Base-by-base conservation (phyloP, 2,888 invertebrate species). In the Apamea sordens region DNA sequence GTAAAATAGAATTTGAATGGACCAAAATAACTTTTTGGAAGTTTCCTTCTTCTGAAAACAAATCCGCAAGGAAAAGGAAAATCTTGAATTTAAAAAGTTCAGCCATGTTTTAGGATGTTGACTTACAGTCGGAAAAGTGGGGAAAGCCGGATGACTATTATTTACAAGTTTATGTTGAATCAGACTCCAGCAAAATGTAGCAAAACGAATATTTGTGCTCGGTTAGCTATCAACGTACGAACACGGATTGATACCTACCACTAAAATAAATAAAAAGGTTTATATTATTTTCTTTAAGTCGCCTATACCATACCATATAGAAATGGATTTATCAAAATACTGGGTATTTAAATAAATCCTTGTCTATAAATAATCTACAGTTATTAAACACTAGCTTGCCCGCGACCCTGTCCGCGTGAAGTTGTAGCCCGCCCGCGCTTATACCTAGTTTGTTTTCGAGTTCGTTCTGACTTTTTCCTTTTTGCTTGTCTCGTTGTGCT, bases 1-100 rank as follows among this genome's bases (percentile, higher is more conserved):
- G 24, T 83, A 67, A 77, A 77, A 61, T 63, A 47, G 24, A 79
- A 78, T 78, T 83, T 70, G 68, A 84, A 79, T 44, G 59, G 63
- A 68, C 47, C 63, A 50, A 84, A 70, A 76, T 64, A 81, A 81
- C 56, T 76, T 80, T 70, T 72, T 24, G 21, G 10, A 70, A 81
- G 71, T 74, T 77, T 24, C 53, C 61, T 69, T 73, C 73, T 65
- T 85, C 73, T 76, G 18, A 47, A 72, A 77, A 82, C 32, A 72
- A 77, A 70, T 78, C 41, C 72, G 67, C 28, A 56, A 63, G 82
- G 32, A 59, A 50, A 71, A 76, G 56, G 50, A 69, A 77, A 65
- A 77, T 72, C 50, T 85, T 69, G 65, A 77, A 65, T 82, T 85
- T 76, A 77, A 71, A 84, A 84, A 82, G 86, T 82, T 86, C 56